phyloP scores from a whole-genome alignment of 2,888 invertebrate genomes.

The Willowsia nigromaculata region DNA sequence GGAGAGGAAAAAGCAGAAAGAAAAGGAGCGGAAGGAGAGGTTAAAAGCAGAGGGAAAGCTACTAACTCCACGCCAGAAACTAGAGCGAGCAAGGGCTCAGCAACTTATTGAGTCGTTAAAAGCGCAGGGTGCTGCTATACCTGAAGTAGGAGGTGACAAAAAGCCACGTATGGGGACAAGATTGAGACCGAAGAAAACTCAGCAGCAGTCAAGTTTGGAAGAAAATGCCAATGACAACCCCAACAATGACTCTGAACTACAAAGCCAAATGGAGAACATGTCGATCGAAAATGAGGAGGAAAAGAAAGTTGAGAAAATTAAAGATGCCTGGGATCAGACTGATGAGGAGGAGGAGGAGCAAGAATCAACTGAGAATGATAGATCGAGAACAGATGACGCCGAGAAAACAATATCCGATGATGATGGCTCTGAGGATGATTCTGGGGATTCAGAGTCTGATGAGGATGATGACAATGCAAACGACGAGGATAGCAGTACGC shows the following conservation, averaged over 20 bases:
- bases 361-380: slow-evolving; percentile 77
- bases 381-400: slow-evolving; percentile 81
- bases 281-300: slow-evolving; percentile 79
- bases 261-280: slow-evolving; percentile 79
- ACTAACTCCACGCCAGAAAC: slow-evolving; percentile 95
- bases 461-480: slow-evolving; percentile 80
- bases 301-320: slow-evolving; percentile 82
- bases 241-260: slow-evolving; percentile 25
- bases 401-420: slow-evolving; percentile 80
- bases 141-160: slow-evolving; percentile 84
- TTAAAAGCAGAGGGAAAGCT: slow-evolving; percentile 98
- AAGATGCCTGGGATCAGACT: slow-evolving; percentile 92
- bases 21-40: slow-evolving; percentile 94
- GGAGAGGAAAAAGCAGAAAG: slow-evolving; percentile 93
- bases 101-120: slow-evolving; percentile 93
- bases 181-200: slow-evolving; percentile 86
- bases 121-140: slow-evolving; percentile 92
- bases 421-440: slow-evolving; percentile 80
- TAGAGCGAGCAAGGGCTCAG: slow-evolving; percentile 92
- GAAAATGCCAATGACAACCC: slow-evolving; percentile 59
- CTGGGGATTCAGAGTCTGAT: slow-evolving; percentile 81
- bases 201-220: slow-evolving; percentile 80
- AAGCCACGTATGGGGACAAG: slow-evolving; percentile 85
- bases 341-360: slow-evolving; percentile 83
- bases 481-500: slow-evolving; percentile 23